Evolutionary conservation across 2,888 invertebrate species (phyloP), one percentile per base, ranked within the genome.

Genomic region (Pomacea canaliculata): DNA sequence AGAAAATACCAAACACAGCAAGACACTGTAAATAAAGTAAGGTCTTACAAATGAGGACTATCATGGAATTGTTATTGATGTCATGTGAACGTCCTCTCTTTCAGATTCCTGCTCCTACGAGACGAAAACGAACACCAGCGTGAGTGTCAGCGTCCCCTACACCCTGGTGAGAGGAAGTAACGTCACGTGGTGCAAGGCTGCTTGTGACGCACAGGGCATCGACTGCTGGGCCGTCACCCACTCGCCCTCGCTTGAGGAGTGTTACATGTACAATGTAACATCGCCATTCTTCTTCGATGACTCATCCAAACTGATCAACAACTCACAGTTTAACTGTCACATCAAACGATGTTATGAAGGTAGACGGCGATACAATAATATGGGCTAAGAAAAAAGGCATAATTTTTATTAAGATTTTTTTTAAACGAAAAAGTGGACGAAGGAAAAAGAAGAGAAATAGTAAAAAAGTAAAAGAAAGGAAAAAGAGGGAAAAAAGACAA

Each of bases 201-300:
- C 10, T 18, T 74, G 74, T 69, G 63, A 74, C 69, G 48, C 46
- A 10, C 7, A 3, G 10, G 74, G 69, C 16, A 16, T 74, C 13
- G 49, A 49, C 18, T 74, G 74, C 51, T 74, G 74, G 74, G 74
- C 74, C 5, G 74, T 46, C 0, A 62, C 74, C 16, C 27, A n/a
- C n/a, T 60, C 46, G 19, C 23, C 7, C 1, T 19, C 27, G 8
- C 18, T 4, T 1, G 27, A 12, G 9, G 19, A 13, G 27, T 74
- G 74, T 16, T 49, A 10, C 0, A 13, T 74, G 23, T 74, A 69
- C 37, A 67, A 68, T 10, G 62, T n/a, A 48, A 69, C 69, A 9
- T 74, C 74, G n/a, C 74, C 74, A 1, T 74, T 74, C 37, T 16
- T 37, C 49, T 74, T 74, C 13, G 74, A 74, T 60, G 69, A 69